phyloP scores from a whole-genome alignment of 2,113 vertebrate species.

The Chaetops frenatus region DNA sequence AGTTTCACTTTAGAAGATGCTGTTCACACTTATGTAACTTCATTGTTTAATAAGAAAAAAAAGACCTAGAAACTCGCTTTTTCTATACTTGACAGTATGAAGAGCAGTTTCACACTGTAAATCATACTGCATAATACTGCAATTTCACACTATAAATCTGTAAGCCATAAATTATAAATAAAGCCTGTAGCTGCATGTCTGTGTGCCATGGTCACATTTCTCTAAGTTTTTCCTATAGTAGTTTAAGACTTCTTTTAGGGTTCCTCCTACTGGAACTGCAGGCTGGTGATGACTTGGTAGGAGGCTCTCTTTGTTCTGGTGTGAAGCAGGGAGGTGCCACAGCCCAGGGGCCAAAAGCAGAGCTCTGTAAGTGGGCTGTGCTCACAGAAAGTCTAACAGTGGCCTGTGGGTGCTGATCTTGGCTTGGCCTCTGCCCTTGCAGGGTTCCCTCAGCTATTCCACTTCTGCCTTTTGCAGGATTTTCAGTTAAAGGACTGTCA shows the following conservation, averaged over 20 bases:
- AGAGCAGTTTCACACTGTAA: neutral
- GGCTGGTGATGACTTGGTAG: neutral
- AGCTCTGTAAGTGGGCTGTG: neutral
- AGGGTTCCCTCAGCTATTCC: neutral
- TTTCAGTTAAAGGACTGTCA: neutral
- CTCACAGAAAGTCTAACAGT: neutral
- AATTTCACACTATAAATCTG: neutral
- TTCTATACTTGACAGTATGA: neutral
- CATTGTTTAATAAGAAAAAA: neutral
- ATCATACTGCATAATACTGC: neutral
- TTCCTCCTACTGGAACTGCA: neutral
- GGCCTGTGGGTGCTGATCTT: neutral
- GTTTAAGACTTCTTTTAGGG: neutral
- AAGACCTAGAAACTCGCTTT: neutral
- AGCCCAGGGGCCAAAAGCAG: neutral
- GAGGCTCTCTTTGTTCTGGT: neutral
- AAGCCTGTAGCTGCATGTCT: neutral
- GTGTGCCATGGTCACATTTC: neutral
- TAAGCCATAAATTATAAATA: neutral
- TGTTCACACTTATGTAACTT: neutral
- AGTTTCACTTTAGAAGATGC: neutral
- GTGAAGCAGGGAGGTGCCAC: neutral
- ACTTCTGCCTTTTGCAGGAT: neutral
- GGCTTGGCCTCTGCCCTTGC: neutral
- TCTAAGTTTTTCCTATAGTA: neutral